phyloP scores from a whole-genome alignment of 2,797 vertebrate genomes.

The Silurus aristotelis region DNA sequence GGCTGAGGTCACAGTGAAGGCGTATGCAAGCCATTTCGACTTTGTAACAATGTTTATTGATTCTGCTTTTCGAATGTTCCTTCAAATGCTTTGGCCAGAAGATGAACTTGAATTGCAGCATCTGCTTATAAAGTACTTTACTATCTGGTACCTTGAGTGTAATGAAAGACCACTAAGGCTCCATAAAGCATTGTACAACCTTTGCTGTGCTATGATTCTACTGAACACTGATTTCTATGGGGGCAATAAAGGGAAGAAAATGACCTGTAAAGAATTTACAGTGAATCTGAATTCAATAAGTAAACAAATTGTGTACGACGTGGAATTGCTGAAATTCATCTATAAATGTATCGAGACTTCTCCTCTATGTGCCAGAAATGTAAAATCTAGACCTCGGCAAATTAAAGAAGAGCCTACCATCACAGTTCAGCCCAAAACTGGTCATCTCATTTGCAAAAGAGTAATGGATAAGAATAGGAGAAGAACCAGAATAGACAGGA shows the following conservation, averaged over 20 bases:
- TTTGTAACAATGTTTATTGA: neutral
- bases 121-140: neutral
- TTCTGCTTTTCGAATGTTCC: neutral
- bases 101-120: neutral
- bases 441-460: neutral
- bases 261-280: neutral
- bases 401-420: neutral
- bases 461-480: neutral
- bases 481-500: neutral
- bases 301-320: neutral
- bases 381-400: neutral
- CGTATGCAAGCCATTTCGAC: neutral
- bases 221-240: too few relatives aligned
- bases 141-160: neutral
- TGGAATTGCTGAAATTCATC: neutral
- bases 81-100: neutral
- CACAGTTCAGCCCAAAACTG: neutral
- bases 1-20: neutral
- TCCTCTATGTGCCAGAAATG: accelerated
- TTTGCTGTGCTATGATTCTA: too few relatives aligned
- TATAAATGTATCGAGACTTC: neutral
- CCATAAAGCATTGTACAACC: too few relatives aligned
- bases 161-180: neutral
- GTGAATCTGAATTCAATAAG: neutral
- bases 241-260: neutral